Evolutionary conservation across 2,888 invertebrate genomes (phyloP).

Genomic region (Magallana nippona): DNA sequence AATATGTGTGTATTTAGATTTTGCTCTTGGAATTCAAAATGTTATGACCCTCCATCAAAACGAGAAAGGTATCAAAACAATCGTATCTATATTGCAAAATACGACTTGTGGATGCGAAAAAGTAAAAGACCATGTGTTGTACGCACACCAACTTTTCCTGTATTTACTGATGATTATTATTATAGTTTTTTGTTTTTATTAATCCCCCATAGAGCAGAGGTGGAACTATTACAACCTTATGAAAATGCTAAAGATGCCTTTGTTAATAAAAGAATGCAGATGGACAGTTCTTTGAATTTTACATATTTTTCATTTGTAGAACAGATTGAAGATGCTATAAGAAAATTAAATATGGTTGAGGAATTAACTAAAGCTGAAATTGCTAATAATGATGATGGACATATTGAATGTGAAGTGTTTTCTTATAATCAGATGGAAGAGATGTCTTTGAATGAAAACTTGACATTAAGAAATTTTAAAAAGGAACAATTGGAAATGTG

Average conservation of each 20-base stretch:
- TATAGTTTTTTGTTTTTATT: slow-evolving; percentile 43
- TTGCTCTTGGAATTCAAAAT: slow-evolving; percentile 31
- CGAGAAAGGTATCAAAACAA: not conserved
- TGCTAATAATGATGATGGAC: not conserved
- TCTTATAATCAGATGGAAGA: slow-evolving; percentile 10
- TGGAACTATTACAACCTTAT: slow-evolving; percentile 38
- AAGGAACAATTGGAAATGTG: not conserved
- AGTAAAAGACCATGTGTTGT: slow-evolving; percentile 38
- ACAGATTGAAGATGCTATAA: slow-evolving; percentile 14
- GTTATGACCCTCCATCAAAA: slow-evolving; percentile 29
- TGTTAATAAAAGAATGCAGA: slow-evolving; percentile 32
- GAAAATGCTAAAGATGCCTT: slow-evolving; percentile 44
- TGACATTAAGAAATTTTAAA: slow-evolving; percentile 30
- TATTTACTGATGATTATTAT: slow-evolving; percentile 46
- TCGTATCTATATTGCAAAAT: slow-evolving; percentile 38
- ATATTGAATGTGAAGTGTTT: slow-evolving; percentile 23
- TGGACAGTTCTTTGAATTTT: slow-evolving; percentile 38
- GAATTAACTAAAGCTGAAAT: not conserved
- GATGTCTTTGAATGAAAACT: not conserved
- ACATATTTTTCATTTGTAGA: slow-evolving; percentile 35
- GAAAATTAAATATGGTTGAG: slow-evolving; percentile 23
- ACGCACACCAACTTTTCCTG: slow-evolving; percentile 37
- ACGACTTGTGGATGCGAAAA: slow-evolving; percentile 45
- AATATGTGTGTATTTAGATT: slow-evolving; percentile 32
- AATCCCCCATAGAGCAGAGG: slow-evolving; percentile 42